A percentile compares a stretch with the other conserved stretches of the same genome.
Evolutionary conservation across 2,797 vertebrate species (phyloP).

Genomic region (Hippopotamyrus pictus): DNA sequence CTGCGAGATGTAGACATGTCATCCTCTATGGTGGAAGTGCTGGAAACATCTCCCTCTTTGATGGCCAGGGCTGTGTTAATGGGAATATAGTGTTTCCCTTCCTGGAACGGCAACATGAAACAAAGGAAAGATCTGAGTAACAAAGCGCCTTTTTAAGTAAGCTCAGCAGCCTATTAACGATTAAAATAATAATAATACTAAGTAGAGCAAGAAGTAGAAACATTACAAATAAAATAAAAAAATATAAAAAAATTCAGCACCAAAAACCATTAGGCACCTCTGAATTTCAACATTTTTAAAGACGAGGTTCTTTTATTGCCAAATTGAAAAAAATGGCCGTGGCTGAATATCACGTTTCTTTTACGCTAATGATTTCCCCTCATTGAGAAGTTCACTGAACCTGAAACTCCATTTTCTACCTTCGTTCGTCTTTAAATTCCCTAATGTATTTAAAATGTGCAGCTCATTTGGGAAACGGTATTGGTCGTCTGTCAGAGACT

Average conservation of each 20-base stretch:
- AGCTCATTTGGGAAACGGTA: neutral
- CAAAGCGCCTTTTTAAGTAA: neutral
- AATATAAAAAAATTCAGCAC: neutral
- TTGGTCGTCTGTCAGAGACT: neutral
- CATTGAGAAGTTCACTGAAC: neutral
- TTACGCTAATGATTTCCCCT: neutral
- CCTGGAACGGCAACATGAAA: slow-evolving; percentile 45
- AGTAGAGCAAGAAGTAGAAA: neutral
- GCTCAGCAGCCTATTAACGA: neutral
- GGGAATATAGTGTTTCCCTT: slow-evolving; percentile 67
- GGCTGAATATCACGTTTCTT: neutral
- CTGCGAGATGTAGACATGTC: slow-evolving; percentile 55
- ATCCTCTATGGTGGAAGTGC: neutral
- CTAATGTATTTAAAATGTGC: neutral
- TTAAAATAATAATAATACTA: neutral
- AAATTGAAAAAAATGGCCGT: neutral
- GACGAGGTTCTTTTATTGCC: neutral
- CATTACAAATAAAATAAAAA: neutral
- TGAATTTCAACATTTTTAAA: neutral
- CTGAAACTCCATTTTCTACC: neutral
- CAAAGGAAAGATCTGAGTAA: neutral
- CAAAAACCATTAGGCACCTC: neutral
- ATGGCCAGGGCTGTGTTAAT: slow-evolving; percentile 56
- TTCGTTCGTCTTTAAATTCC: neutral
- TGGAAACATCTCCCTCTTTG: slow-evolving; percentile 49